A percentile compares a stretch with the other conserved stretches of the same genome.
These are phyloP conservation scores for Homalodisca vitripennis DNA, from an alignment of 1,140 invertebrate genomes.

Conservation along the genomic window DNA sequence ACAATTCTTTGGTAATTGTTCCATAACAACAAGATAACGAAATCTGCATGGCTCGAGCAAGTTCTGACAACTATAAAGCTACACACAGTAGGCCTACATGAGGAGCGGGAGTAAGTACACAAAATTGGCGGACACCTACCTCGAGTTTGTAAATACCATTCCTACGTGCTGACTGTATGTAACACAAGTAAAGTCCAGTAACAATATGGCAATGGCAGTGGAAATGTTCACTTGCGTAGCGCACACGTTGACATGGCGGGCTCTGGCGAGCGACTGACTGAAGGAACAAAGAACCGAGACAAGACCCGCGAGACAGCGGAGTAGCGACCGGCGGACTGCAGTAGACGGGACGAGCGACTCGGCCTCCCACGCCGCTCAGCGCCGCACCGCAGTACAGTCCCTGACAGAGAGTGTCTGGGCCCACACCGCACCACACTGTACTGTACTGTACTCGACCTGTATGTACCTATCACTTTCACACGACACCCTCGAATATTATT, in stretches of 20 bases:
- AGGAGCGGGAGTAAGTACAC: not conserved
- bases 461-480: too few relatives aligned
- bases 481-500: too few relatives aligned
- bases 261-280: conserved; percentile 13
- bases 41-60: not conserved
- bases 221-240: not conserved
- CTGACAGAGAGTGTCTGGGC: not conserved
- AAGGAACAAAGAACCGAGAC: conserved; percentile 10
- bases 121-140: not conserved
- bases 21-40: too few relatives aligned
- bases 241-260: not conserved
- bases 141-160: conserved; percentile 24
- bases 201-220: not conserved
- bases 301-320: not conserved
- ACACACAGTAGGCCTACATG: not conserved
- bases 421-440: not conserved
- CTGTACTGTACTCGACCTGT: too few relatives aligned
- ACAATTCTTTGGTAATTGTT: too few relatives aligned
- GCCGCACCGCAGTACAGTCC: not conserved
- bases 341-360: not conserved
- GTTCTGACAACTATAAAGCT: not conserved
- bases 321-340: not conserved
- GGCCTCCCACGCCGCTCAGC: conserved; percentile 12
- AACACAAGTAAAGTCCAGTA: not conserved
- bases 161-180: not conserved